phyloP scores from a whole-genome alignment of 2,797 vertebrate species.

The Vipera latastei region DNA sequence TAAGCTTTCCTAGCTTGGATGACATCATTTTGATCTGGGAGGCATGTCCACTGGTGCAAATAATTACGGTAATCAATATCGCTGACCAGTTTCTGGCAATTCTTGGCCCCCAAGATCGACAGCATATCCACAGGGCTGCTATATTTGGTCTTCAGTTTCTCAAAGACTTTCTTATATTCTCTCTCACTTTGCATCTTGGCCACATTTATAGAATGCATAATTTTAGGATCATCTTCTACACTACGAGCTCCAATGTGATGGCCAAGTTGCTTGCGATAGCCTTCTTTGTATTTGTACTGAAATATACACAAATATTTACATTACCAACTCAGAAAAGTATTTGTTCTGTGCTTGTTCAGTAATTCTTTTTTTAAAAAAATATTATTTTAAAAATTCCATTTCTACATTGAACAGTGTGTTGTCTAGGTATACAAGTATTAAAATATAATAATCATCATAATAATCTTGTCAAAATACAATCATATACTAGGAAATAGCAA shows the following conservation, averaged over 20 bases:
- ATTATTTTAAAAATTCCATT: too few relatives aligned
- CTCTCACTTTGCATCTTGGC: constrained; percentile 88
- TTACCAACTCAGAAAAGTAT: not conserved
- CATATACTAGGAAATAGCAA: too few relatives aligned
- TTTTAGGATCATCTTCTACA: constrained; percentile 84
- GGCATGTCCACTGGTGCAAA: constrained; percentile 89
- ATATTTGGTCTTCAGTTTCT: constrained; percentile 88
- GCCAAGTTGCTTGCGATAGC: constrained; percentile 87
- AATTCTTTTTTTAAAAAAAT: not conserved
- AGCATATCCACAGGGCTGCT: constrained; percentile 88
- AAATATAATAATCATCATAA: too few relatives aligned
- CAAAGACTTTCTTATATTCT: constrained; percentile 89
- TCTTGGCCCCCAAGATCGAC: constrained; percentile 85
- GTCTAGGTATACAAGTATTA: too few relatives aligned
- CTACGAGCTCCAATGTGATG: constrained; percentile 89
- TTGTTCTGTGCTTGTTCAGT: not conserved
- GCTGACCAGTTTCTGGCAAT: constrained; percentile 85
- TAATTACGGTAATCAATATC: constrained; percentile 83
- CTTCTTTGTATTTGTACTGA: constrained; percentile 89
- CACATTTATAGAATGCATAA: constrained; percentile 83
- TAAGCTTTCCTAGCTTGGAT: constrained; percentile 88
- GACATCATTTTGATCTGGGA: constrained; percentile 91
- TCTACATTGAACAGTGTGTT: too few relatives aligned
- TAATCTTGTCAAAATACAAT: too few relatives aligned
- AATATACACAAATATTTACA: constrained; percentile 29